phyloP scores from a whole-genome alignment of 1,140 invertebrate species.

The Hylaeus anthracinus region DNA sequence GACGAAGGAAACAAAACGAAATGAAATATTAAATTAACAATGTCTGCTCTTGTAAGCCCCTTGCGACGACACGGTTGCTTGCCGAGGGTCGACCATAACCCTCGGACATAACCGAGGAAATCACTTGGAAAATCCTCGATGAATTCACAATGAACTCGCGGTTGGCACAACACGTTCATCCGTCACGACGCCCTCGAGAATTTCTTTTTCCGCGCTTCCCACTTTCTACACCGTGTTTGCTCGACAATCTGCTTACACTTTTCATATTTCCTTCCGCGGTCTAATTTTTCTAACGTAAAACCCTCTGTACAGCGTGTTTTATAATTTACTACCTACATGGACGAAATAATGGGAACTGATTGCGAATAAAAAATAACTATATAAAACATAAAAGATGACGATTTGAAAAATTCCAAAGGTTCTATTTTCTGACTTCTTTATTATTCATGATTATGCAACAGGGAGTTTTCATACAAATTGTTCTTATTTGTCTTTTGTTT shows the following conservation, averaged over 20 bases:
- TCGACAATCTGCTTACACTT: conserved; percentile 17
- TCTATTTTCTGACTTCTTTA: no score
- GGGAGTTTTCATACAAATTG: no score
- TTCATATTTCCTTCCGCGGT: background rate
- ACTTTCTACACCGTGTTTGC: conserved; percentile 3
- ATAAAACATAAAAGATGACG: no score
- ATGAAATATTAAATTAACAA: conserved; percentile 59
- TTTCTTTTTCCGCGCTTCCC: conserved; percentile 38
- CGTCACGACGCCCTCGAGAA: conserved; percentile 61
- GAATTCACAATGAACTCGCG: conserved; percentile 68
- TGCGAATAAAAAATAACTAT: no score
- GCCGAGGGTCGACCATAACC: conserved; percentile 56
- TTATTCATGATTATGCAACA: no score
- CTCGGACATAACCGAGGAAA: conserved; percentile 68
- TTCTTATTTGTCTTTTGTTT: no score
- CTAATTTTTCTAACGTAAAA: conserved; percentile 37
- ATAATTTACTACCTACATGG: no score
- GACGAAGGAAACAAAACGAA: conserved; percentile 20
- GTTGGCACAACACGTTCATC: conserved; percentile 62
- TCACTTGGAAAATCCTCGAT: conserved; percentile 72
- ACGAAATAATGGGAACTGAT: no score
- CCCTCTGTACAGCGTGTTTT: background rate
- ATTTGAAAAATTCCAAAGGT: no score
- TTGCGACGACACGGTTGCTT: conserved; percentile 47
- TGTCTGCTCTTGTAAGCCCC: conserved; percentile 50